Base-by-base conservation (phyloP, 2,797 vertebrate genomes). In the Sebastes matsubarae region DNA sequence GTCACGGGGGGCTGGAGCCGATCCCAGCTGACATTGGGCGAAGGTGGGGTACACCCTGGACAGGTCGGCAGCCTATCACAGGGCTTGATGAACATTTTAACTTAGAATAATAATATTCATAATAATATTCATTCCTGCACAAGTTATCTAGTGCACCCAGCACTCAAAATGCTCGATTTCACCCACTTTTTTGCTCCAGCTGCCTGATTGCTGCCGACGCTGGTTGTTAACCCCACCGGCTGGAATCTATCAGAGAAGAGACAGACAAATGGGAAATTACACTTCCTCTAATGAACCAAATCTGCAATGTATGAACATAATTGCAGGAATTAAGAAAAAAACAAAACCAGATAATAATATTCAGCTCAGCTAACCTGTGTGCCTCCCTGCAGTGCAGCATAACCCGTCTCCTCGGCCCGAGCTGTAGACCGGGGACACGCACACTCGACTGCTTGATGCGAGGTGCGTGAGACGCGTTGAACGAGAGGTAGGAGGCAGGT, bases 381-480 rank as follows among this genome's bases (percentile, higher is more conserved):
- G 58, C 14, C 29, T 80, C 7, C 83, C 61, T 42, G 88, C 80
- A 25, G 89, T 89, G 85, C 94, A 96, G 87, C 95, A 95, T 13
- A 95, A 75, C 8, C 94, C 93, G 0, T 94, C 90, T 34, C 95
- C 95, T 25, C 74, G 78, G 5, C 93, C 94, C 0, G 87, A 89
- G 77, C 73, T 74, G 81, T 95, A 95, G 13, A 96, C 69, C 0
- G 94, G 95, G 2, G 91, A 94, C 64, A 96, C 92, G 60, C 95
- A 96, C 82, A 96, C 92, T 2, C 88, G 90, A 22, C 88, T 91
- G 76, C 36, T 71, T 0, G 82, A 82, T 25, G 79, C 74, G 2
- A 94, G 75, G 30, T 85, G 75, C 24, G 78, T 84, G 52, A 96
- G 92, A 4, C 27, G 29, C 0, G 72, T 84, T 22, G 91, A 93